Conservation (phyloP, 1,140 invertebrate species). For the Mactra quadrangularis region DNA sequence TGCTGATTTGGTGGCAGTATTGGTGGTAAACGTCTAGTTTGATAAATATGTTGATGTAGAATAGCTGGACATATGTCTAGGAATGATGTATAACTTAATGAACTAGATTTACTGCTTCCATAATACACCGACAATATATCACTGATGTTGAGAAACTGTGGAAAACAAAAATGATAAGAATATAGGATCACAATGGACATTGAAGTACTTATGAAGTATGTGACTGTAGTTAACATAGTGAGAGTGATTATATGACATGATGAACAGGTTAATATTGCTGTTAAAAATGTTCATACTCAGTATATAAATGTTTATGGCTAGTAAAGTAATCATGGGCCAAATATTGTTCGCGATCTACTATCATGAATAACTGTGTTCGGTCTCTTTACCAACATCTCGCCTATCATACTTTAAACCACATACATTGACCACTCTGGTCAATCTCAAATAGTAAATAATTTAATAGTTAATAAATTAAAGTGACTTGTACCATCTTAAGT, state of each 20-base stretch:
- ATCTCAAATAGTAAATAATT: too few species aligned
- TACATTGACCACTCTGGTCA: too few species aligned
- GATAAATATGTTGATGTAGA: background rate
- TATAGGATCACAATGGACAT: background rate
- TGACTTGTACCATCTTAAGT: too few species aligned
- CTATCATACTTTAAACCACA: too few species aligned
- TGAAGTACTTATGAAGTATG: background rate
- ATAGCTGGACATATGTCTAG: constrained; percentile 37
- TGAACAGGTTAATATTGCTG: too few species aligned
- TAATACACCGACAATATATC: background rate
- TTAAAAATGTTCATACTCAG: too few species aligned
- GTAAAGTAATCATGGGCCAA: too few species aligned
- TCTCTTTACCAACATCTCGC: too few species aligned
- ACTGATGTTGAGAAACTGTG: background rate
- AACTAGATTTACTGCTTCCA: background rate
- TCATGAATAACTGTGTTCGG: too few species aligned
- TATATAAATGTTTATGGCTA: too few species aligned
- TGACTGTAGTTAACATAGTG: background rate
- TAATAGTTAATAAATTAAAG: too few species aligned
- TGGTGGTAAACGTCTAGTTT: background rate
- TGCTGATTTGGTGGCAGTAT: background rate
- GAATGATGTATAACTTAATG: background rate
- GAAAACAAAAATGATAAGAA: background rate
- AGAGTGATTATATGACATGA: background rate
- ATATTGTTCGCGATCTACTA: too few species aligned